These are phyloP conservation scores for Chalcis sispes DNA, from an alignment of 2,888 invertebrate species.

Conservation along the genomic window DNA sequence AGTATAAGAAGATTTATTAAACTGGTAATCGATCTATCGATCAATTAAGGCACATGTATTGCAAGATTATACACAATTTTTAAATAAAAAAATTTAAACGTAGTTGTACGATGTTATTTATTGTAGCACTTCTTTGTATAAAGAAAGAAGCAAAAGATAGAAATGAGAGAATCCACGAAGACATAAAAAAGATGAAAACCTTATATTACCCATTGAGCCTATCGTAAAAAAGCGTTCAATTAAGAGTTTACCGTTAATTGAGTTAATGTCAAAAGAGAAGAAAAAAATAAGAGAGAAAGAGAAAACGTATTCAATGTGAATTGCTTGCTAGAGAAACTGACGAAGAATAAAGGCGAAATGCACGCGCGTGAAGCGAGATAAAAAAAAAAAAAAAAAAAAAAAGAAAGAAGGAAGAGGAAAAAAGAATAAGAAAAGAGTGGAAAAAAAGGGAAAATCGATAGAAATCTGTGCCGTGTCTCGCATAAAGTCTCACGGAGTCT, in stretches of 20 bases:
- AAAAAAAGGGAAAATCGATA: constrained; percentile 48
- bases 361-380: constrained; percentile 18
- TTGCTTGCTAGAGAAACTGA: constrained; percentile 42
- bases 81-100: background rate
- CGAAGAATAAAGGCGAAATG: constrained; percentile 52
- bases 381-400: constrained; percentile 26
- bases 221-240: constrained; percentile 46
- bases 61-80: background rate
- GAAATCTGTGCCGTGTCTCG: constrained; percentile 55
- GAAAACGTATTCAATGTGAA: constrained; percentile 48
- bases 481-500: constrained; percentile 50
- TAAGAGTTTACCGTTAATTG: constrained; percentile 54
- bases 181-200: constrained; percentile 16
- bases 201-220: constrained; percentile 43
- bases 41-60: background rate
- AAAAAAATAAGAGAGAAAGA: constrained; percentile 27
- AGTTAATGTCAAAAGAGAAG: constrained; percentile 51
- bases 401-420: background rate
- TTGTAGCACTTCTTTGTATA: background rate
- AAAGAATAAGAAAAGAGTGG: background rate
- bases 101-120: constrained; percentile 7
- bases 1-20: too few relatives aligned
- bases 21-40: too few relatives aligned
- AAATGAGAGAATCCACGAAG: constrained; percentile 9
- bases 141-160: constrained; percentile 21